A percentile compares a stretch with the other conserved stretches of the same genome.
phyloP scores from a whole-genome alignment of 2,888 invertebrate species.

The Reticulitermes lucifugus region DNA sequence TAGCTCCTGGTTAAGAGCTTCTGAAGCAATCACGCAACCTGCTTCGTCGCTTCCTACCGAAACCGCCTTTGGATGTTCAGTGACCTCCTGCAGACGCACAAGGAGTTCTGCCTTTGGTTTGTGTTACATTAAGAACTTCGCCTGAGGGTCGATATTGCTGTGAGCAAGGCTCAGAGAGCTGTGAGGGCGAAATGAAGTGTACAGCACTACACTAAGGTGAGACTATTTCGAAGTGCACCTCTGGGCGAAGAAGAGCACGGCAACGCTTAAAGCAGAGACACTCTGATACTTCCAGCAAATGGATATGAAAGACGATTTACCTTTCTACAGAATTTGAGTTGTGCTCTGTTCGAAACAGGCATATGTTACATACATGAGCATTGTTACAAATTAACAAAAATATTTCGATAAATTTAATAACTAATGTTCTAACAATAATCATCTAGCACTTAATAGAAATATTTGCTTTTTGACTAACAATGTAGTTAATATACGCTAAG shows the following conservation, averaged over 20 bases:
- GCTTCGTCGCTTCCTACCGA: background rate
- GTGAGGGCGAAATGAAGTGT: background rate
- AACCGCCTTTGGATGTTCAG: background rate
- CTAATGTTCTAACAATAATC: too few relatives aligned
- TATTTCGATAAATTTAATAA: too few relatives aligned
- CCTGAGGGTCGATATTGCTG: background rate
- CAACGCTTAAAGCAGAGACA: background rate
- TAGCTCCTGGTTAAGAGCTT: background rate
- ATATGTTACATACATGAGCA: too few relatives aligned
- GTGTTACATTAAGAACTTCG: background rate
- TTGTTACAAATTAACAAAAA: too few relatives aligned
- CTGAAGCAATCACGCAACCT: background rate
- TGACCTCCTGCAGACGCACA: background rate
- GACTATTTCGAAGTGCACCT: background rate
- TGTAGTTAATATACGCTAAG: too few relatives aligned
- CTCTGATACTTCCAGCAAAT: too few relatives aligned
- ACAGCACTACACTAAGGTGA: background rate
- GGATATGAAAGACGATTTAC: too few relatives aligned
- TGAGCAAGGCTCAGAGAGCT: background rate
- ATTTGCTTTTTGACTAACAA: too few relatives aligned
- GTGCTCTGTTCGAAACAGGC: too few relatives aligned
- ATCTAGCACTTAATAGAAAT: too few relatives aligned
- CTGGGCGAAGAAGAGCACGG: background rate
- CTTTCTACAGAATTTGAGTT: too few relatives aligned
- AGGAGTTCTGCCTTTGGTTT: background rate